Evolutionary conservation across 2,888 invertebrate species (phyloP).

Genomic region (Chromoteleia sp.): DNA sequence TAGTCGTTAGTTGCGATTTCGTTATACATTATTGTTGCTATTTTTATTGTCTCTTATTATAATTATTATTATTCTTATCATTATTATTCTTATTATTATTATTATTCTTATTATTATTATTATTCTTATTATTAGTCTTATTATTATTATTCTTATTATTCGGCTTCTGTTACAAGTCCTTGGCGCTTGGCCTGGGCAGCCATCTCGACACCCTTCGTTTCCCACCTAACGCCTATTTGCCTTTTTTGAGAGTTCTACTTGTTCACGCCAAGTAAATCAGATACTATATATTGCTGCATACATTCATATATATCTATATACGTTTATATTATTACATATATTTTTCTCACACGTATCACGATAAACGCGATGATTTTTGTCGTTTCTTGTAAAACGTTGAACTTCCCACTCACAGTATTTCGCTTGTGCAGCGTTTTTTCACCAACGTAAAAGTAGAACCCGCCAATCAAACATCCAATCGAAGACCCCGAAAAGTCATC

Average conservation of each 20-base stretch:
- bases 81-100: constrained; percentile 73
- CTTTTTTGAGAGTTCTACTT: constrained; percentile 79
- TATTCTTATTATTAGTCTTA: constrained; percentile 75
- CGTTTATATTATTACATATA: constrained; percentile 73
- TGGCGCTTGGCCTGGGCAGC: constrained; percentile 77
- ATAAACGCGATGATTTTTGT: constrained; percentile 72
- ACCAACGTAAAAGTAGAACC: constrained; percentile 84
- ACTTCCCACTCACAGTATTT: constrained; percentile 83
- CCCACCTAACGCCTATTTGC: constrained; percentile 75
- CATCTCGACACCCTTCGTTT: constrained; percentile 75
- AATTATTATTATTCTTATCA: constrained; percentile 70
- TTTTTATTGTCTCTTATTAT: constrained; percentile 68
- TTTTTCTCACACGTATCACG: constrained; percentile 72
- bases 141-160: constrained; percentile 72
- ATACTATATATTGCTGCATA: constrained; percentile 67
- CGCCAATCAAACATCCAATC: constrained; percentile 74
- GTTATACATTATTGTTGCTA: constrained; percentile 63
- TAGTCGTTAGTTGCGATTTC: constrained; percentile 80
- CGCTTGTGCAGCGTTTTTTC: constrained; percentile 85
- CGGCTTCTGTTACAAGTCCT: constrained; percentile 76
- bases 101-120: constrained; percentile 63
- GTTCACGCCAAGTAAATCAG: constrained; percentile 77
- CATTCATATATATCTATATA: constrained; percentile 70
- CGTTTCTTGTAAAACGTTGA: constrained; percentile 82
- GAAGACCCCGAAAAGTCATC: constrained; percentile 44